phyloP scores from a whole-genome alignment of 1,140 invertebrate genomes.

The Procambarus clarkii region DNA sequence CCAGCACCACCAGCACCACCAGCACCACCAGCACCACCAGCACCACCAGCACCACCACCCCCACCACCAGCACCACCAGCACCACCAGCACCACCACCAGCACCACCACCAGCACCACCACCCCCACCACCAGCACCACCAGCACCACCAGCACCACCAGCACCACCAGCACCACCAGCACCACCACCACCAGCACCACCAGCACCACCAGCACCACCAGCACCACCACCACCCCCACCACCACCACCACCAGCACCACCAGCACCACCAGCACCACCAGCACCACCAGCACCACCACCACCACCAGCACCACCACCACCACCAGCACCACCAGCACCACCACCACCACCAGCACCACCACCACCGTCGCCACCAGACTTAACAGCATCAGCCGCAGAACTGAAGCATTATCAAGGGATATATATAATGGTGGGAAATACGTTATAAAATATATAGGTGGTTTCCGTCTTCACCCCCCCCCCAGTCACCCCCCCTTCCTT shows the following conservation, averaged over 20 bases:
- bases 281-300: background rate
- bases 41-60: too few species aligned
- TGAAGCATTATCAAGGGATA: too few species aligned
- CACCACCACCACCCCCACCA: too few species aligned
- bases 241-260: too few species aligned
- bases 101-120: background rate
- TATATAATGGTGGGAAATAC: too few species aligned
- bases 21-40: background rate
- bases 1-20: too few species aligned
- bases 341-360: background rate
- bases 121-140: too few species aligned
- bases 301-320: background rate
- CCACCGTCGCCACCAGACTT: background rate
- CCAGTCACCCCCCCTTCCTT: too few species aligned
- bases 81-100: background rate
- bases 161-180: background rate
- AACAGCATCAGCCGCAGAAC: background rate
- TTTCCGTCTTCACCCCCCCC: too few species aligned
- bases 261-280: background rate
- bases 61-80: too few species aligned
- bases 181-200: background rate
- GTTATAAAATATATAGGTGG: too few species aligned
- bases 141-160: too few species aligned
- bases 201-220: background rate
- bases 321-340: background rate